Base-by-base conservation (phyloP, 2,797 vertebrate species). In the Danio aesculapii region DNA sequence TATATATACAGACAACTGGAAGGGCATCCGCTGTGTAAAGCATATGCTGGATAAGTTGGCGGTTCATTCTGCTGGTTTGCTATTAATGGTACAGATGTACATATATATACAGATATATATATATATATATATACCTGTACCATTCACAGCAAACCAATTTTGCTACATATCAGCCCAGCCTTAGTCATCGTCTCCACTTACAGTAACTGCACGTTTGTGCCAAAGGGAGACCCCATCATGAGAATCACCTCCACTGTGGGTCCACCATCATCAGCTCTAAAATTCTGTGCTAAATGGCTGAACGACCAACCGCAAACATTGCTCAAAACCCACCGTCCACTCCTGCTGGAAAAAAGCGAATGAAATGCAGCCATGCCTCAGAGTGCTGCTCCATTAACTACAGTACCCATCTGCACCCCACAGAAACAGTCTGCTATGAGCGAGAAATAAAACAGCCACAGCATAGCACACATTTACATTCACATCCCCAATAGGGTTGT, bases 201-300 rank as follows among this genome's bases (percentile, higher is more conserved):
- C 50, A 43, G 39, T 91, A 81, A 88, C 91, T 91, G 85, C 88
- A 85, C 92, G 92, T 90, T 87, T 87, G 90, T 77, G 13, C 81
- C 88, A 88, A 91, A 92, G 88, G 91, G 89, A 92, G 92, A 91
- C 91, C 66, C 43, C 52, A 81, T 91, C 87, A 88, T 90, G 89
- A 85, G 69, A 88, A 88, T 89, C 88, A 91, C 84, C 87, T 71
- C 84, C 87, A 75, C 71, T 89, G 91, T 89, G 88, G 87, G 90
- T 88, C 86, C 82, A 50, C 85, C 88, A 87, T 92, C 89, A 93
- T 93, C 91, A 92, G 87, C 89, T 90, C 90, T 88, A 89, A 86
- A 88, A 86, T 85, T 88, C 85, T 73, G 86, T 86, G 84, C 77
- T 88, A 86, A 88, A 84, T 87, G 85, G 87, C 88, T 87, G 88